phyloP scores from a whole-genome alignment of 2,113 vertebrate species.

The Ochotona curzoniae region DNA sequence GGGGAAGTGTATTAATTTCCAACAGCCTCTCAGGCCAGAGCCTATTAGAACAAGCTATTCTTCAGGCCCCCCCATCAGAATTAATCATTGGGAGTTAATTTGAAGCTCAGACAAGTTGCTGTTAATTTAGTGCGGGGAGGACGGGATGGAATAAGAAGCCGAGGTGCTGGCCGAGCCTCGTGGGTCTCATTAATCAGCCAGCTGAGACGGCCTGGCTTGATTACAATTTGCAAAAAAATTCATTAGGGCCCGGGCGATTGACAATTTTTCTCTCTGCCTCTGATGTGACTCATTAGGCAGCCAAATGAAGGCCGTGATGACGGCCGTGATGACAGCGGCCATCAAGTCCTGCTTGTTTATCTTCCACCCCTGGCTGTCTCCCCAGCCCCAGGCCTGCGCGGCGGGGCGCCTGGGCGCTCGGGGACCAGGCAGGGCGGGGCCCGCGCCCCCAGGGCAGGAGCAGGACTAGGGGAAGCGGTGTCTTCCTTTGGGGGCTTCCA shows the following conservation, averaged over 20 bases:
- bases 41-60: conserved; percentile 93
- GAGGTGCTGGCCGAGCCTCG: conserved; percentile 91
- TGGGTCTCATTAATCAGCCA: conserved; percentile 96
- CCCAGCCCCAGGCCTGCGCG: conserved; percentile 27
- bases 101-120: conserved; percentile 97
- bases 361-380: conserved; percentile 86
- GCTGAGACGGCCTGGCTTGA: conserved; percentile 93
- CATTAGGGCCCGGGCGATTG: conserved; percentile 94
- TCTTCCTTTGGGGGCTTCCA: background rate
- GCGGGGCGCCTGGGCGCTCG: background rate
- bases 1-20: conserved; percentile 91
- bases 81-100: conserved; percentile 97
- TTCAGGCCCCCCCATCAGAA: conserved; percentile 94
- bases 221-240: conserved; percentile 99
- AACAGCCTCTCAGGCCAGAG: conserved; percentile 90
- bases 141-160: conserved; percentile 90
- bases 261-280: conserved; percentile 93
- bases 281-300: conserved; percentile 93
- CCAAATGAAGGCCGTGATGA: conserved; percentile 92
- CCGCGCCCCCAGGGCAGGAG: background rate
- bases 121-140: conserved; percentile 95
- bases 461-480: background rate
- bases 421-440: background rate
- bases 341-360: conserved; percentile 90
- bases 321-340: conserved; percentile 90